Conservation (phyloP, 2,888 invertebrate species). For the Adineta ricciae region DNA sequence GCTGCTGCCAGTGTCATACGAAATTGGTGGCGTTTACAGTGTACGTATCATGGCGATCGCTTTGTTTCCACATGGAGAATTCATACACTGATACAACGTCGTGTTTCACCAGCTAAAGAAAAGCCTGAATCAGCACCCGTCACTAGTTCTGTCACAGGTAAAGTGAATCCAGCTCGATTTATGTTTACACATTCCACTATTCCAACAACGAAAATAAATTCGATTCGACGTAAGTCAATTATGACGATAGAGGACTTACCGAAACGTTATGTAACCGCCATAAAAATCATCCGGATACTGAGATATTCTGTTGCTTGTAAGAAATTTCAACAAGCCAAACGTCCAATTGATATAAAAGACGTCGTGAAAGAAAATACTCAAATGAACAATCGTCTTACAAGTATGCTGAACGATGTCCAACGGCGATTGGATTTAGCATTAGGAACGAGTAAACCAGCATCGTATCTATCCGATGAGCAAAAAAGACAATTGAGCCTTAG, state of each 20-base stretch:
- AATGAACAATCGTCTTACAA: conserved; percentile 9
- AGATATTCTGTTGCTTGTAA: background rate
- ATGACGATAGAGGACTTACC: background rate
- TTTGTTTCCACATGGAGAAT: background rate
- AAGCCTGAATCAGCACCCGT: too few relatives aligned
- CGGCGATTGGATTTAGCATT: background rate
- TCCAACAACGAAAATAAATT: background rate
- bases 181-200: background rate
- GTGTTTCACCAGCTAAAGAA: background rate
- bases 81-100: background rate
- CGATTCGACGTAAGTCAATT: background rate
- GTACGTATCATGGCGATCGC: background rate
- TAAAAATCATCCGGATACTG: background rate
- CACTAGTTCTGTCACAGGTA: background rate
- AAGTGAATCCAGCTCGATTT: background rate
- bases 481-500: conserved; percentile 8
- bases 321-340: conserved; percentile 17
- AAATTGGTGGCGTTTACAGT: conserved; percentile 33
- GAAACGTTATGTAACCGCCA: background rate
- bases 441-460: background rate
- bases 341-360: conserved; percentile 15
- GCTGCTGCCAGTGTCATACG: conserved; percentile 32
- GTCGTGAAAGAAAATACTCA: conserved; percentile 1
- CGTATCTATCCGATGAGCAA: background rate
- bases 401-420: background rate